phyloP scores from a whole-genome alignment of 2,888 invertebrate species.

The Epicampocera succincta region DNA sequence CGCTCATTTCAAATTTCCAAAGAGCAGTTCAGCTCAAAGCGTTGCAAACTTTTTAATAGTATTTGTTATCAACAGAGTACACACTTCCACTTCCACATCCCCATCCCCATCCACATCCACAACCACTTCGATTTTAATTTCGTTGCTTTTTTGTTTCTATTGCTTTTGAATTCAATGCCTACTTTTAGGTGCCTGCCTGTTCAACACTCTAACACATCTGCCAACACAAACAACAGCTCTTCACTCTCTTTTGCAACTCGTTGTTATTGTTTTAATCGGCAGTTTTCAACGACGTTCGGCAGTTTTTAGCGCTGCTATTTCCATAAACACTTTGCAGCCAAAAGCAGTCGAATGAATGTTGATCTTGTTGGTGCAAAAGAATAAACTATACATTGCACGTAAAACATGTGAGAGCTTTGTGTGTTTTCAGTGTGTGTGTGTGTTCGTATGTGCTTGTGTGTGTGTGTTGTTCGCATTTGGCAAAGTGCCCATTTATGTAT shows the following conservation, averaged over 20 bases:
- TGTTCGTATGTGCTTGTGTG: neutral
- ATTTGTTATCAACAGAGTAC: conserved; percentile 15
- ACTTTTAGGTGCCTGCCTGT: conserved; percentile 48
- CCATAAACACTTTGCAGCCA: neutral
- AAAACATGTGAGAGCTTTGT: neutral
- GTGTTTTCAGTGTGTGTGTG: neutral
- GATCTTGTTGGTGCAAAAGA: conserved; percentile 56
- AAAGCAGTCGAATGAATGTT: neutral
- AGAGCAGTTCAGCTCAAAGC: conserved; percentile 10
- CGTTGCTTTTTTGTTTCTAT: neutral
- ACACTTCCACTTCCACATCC: too few relatives aligned
- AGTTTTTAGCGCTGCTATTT: neutral
- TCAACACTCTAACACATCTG: conserved; percentile 4
- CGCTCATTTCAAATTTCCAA: conserved; percentile 14
- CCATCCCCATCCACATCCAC: too few relatives aligned
- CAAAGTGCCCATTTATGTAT: conserved; percentile 67
- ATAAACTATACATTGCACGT: conserved; percentile 38
- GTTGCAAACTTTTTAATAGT: neutral
- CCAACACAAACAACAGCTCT: neutral
- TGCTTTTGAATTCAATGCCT: conserved; percentile 55
- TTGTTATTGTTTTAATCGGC: conserved; percentile 40
- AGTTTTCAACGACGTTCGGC: conserved; percentile 1
- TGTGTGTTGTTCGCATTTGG: conserved; percentile 58
- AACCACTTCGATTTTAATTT: neutral
- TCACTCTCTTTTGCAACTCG: conserved; percentile 35